phyloP scores from a whole-genome alignment of 2,113 vertebrate species.

The Coptodon bakossiorum region DNA sequence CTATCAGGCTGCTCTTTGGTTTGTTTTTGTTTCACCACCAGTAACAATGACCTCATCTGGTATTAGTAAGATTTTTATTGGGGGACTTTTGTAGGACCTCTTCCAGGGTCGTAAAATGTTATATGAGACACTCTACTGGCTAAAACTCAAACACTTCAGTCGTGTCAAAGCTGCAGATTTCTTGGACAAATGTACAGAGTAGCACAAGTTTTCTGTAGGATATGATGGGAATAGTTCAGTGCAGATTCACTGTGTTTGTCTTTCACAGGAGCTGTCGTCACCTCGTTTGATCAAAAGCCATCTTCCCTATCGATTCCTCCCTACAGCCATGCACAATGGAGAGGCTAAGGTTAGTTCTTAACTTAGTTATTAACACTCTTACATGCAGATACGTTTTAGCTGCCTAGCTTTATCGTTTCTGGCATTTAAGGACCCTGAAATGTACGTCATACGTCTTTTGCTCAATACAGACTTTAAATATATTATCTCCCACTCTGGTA shows the following conservation, averaged over 20 bases:
- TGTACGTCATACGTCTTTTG: not conserved
- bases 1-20: not conserved
- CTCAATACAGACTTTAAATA: not conserved
- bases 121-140: not conserved
- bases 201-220: not conserved
- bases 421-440: not conserved
- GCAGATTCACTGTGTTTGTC: not conserved
- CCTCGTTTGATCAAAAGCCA: slow-evolving; percentile 98
- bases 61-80: not conserved
- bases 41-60: not conserved
- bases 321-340: slow-evolving; percentile 88
- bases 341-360: slow-evolving; percentile 86
- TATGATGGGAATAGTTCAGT: not conserved
- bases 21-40: not conserved
- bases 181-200: not conserved
- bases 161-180: not conserved
- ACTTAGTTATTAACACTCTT: not conserved
- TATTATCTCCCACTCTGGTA: not conserved
- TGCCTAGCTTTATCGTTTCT: not conserved
- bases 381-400: not conserved
- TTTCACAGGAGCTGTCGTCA: slow-evolving; percentile 85
- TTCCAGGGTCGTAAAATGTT: not conserved
- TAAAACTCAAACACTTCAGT: not conserved
- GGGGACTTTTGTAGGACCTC: not conserved
- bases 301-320: slow-evolving; percentile 91